Conservation (phyloP, 2,888 invertebrate genomes). For the Druceiella hillmani region DNA sequence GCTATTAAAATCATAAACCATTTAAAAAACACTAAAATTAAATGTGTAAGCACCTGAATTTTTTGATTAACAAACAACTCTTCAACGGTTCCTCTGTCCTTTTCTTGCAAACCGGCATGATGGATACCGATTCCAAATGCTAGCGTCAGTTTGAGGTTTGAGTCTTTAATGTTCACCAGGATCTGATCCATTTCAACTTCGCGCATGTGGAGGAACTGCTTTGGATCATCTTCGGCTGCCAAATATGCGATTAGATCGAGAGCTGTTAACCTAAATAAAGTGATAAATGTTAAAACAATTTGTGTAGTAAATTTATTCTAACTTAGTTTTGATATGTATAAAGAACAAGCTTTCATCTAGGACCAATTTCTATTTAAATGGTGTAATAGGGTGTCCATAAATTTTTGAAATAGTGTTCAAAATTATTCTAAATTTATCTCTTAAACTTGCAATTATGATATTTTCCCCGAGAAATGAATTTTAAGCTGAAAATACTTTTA, state of each 20-base stretch:
- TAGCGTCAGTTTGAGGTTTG: constrained; percentile 87
- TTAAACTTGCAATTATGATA: no score
- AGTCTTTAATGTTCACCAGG: constrained; percentile 68
- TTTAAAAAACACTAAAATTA: background rate
- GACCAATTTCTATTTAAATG: no score
- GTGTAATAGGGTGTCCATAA: no score
- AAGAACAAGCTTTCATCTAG: no score
- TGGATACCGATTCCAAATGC: constrained; percentile 98
- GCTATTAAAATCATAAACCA: constrained; percentile 1
- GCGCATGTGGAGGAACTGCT: constrained; percentile 88
- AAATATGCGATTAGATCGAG: constrained; percentile 88
- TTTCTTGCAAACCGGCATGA: constrained; percentile 94
- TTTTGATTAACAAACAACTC: constrained; percentile 92
- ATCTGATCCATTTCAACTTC: constrained; percentile 82
- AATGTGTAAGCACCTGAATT: constrained; percentile 66
- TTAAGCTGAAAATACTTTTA: no score
- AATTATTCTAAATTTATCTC: no score
- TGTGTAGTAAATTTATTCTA: no score
- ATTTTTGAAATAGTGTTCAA: no score
- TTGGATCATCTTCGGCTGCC: constrained; percentile 87
- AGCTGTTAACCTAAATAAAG: constrained; percentile 79
- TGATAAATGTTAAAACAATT: no score
- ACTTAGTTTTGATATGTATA: no score
- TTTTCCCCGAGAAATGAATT: no score
- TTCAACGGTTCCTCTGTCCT: constrained; percentile 87